Evolutionary conservation across 2,888 invertebrate species (phyloP), one percentile per base, ranked within the genome.

Genomic region (Lysandra bellargus): DNA sequence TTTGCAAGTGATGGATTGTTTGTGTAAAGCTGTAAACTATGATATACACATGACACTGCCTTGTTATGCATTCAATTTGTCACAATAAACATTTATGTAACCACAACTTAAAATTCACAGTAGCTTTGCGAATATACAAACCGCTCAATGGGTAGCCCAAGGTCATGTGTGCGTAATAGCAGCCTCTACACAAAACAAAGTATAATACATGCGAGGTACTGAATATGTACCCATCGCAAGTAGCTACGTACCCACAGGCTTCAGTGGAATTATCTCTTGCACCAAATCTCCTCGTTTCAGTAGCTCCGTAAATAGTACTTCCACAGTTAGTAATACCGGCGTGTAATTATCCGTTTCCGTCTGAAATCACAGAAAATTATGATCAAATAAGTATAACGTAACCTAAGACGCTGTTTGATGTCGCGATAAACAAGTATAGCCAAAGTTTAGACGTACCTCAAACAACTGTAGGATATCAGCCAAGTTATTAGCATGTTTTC

Each of bases 251-350:
- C 95, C 95, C 86, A 92, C 86, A 30, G 95, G 95, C 86, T 96
- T 96, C 81, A 96, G 86, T 74, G 96, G 96, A 40, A 95, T 88
- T 77, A 96, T 91, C 87, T 96, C 95, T 81, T 96, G 92, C 80
- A 95, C 93, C 95, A 97, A 95, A 84, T 96, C 96, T 61, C 95
- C 95, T 81, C 97, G 95, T 86, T 95, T 96, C 30, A 97, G 87
- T 79, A 97, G 88, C 85, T 96, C 96, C 37, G 95, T 94, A 87
- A 97, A 97, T 86, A 97, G 95, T 75, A 96, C 95, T 90, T 97
- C 97, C 82, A 97, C 87, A 33, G 97, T 96, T 78, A 97, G 94
- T 84, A 97, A 91, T 82, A 96, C 95, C 79, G 96, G 93, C 82
- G 95, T 94, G 84, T 90, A 93, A 85, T 94, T 93, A 81, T 92